Evolutionary conservation across 2,888 invertebrate genomes (phyloP).

Genomic region (Pedicia rivosa): DNA sequence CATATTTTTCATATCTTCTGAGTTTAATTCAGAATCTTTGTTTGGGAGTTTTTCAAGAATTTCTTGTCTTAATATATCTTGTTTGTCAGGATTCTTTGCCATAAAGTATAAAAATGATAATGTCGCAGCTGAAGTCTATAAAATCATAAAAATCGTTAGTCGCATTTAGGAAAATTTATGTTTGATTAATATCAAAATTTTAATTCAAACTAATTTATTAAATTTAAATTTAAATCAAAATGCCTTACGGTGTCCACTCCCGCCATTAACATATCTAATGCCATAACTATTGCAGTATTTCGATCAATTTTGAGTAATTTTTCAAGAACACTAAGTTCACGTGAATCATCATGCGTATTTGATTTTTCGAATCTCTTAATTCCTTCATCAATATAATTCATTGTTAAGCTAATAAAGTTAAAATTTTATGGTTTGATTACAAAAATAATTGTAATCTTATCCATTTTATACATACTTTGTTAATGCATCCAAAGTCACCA

Average conservation of each 20-base stretch:
- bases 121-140: no score
- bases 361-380: no score
- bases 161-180: no score
- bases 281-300: slow-evolving; percentile 46
- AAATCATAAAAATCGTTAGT: no score
- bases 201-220: no score
- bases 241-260: slow-evolving; percentile 52
- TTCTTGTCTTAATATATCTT: slow-evolving; percentile 33
- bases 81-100: slow-evolving; percentile 36
- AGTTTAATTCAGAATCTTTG: slow-evolving; percentile 14
- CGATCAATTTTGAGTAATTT: slow-evolving; percentile 43
- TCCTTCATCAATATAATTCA: no score
- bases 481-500: slow-evolving; percentile 18
- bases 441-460: no score
- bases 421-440: no score
- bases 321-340: slow-evolving; percentile 43
- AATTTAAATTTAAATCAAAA: neutral
- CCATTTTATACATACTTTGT: slow-evolving; percentile 7
- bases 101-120: no score
- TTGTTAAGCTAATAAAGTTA: no score
- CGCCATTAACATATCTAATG: slow-evolving; percentile 50
- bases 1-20: slow-evolving; percentile 15
- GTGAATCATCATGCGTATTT: no score
- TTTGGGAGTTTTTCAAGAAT: slow-evolving; percentile 21
- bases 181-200: no score